phyloP scores from a whole-genome alignment of 23 tunicate species.

The Ciona savignyi region DNA sequence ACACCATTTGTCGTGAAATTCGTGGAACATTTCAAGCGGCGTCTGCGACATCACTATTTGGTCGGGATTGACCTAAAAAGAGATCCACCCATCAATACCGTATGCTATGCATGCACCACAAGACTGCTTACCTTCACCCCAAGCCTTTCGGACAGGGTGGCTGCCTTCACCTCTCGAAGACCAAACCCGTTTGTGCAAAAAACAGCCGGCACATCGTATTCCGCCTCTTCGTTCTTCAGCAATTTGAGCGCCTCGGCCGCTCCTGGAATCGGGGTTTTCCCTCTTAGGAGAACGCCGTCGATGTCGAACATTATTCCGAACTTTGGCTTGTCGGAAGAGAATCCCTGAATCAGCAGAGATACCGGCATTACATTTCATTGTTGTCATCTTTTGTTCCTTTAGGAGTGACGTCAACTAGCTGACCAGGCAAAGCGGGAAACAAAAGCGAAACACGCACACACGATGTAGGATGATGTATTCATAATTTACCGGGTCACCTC shows the following conservation, averaged over 20 bases:
- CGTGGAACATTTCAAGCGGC: constrained; percentile 81
- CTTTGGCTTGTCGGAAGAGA: constrained; percentile 51
- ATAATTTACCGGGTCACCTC: too few species aligned
- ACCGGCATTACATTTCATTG: too few species aligned
- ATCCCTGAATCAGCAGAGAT: too few species aligned
- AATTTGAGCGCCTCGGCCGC: constrained; percentile 75
- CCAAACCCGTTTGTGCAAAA: constrained; percentile 98
- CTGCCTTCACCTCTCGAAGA: constrained; percentile 76
- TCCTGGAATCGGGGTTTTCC: constrained; percentile 85
- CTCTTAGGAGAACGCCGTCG: constrained; percentile 92
- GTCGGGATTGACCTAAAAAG: constrained; percentile 60
- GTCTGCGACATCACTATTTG: constrained; percentile 92
- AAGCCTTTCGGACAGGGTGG: constrained; percentile 57
- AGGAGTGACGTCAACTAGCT: too few species aligned
- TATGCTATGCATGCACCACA: not conserved
- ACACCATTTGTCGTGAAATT: constrained; percentile 86
- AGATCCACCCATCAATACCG: too few species aligned
- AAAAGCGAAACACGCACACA: too few species aligned
- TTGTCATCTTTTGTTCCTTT: too few species aligned
- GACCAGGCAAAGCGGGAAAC: too few species aligned
- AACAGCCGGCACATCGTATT: constrained; percentile 74
- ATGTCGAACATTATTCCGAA: constrained; percentile 96
- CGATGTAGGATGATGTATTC: too few species aligned
- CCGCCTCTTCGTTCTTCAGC: constrained; percentile 25
- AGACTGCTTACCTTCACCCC: constrained; percentile 59